phyloP scores from a whole-genome alignment of 2,888 invertebrate genomes.

The Megaustenia siamemsis region DNA sequence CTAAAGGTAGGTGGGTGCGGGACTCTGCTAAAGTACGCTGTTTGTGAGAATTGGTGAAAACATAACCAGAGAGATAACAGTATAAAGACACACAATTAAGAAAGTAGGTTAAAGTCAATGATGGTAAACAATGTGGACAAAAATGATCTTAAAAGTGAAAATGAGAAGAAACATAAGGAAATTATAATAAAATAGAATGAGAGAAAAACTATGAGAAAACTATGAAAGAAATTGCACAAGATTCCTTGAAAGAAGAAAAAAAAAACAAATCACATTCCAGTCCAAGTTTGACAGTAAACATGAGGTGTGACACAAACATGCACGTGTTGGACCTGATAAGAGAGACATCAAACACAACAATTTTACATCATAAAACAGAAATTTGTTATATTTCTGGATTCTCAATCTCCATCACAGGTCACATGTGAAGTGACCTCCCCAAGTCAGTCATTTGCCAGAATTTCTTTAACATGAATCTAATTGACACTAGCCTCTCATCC shows the following conservation, averaged over 20 bases:
- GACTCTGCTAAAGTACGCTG: too few species aligned
- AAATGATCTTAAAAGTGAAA: background rate
- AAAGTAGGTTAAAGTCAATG: too few species aligned
- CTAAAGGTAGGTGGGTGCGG: too few species aligned
- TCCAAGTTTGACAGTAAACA: background rate
- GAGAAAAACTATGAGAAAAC: background rate
- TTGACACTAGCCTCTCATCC: background rate
- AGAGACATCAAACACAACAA: background rate
- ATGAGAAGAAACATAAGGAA: background rate
- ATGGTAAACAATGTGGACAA: too few species aligned
- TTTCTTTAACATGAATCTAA: background rate
- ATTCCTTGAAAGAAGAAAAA: background rate
- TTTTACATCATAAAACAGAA: background rate
- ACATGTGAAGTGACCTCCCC: background rate
- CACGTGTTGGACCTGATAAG: background rate
- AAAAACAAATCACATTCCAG: background rate
- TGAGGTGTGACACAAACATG: constrained; percentile 5
- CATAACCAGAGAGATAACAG: background rate
- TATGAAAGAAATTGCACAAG: too few species aligned
- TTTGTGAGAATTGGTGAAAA: too few species aligned
- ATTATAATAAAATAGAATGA: background rate
- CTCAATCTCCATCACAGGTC: background rate
- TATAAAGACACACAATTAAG: background rate
- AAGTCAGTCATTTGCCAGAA: background rate
- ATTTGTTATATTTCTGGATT: too few species aligned